Evolutionary conservation across 2,888 invertebrate species (phyloP), one percentile per base, ranked within the genome.

Genomic region (Digitonthophagus gazella): DNA sequence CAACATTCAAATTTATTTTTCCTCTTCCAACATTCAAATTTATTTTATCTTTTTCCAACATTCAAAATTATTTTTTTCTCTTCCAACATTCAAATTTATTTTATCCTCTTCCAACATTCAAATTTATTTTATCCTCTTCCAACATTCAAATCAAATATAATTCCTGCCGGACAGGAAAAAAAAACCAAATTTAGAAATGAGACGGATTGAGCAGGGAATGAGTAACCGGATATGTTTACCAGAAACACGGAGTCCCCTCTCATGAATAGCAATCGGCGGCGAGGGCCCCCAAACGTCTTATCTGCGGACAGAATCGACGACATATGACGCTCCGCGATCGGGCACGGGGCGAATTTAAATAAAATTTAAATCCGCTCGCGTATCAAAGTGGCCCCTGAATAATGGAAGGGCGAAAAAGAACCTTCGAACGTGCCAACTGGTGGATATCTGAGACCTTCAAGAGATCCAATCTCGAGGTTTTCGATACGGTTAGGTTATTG

Each of bases 151-250:
- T 15, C 3, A 57, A 57, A 57, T 57, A 57, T 5, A 57, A 15
- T 15, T n/a, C n/a, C n/a, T n/a, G n/a, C n/a, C n/a, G n/a, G n/a
- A n/a, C n/a, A n/a, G n/a, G n/a, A n/a, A 57, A 57, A 57, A n/a
- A 4, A 15, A 57, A 57, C 6, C 2, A 57, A 57, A 16, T 57
- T 57, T n/a, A 57, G 61, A 61, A n/a, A 61, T 61, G 18, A 61
- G 19, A 61, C 16, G 61, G 16, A 11, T n/a, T 18, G 61, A 19
- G 8, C n/a, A n/a, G n/a, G n/a, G n/a, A n/a, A n/a, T n/a, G n/a
- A 65, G 76, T 76, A 76, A 77, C 76, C 73, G 76, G 76, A 77
- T 77, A 76, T 76, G 74, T 76, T 76, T 77, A 75, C 75, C 75
- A 74, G 74, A 74, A 75, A 73, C 73, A 72, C 73, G 73, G 68